Evolutionary conservation across 2,888 invertebrate species (phyloP).

Genomic region (Drosophila buzzatii): DNA sequence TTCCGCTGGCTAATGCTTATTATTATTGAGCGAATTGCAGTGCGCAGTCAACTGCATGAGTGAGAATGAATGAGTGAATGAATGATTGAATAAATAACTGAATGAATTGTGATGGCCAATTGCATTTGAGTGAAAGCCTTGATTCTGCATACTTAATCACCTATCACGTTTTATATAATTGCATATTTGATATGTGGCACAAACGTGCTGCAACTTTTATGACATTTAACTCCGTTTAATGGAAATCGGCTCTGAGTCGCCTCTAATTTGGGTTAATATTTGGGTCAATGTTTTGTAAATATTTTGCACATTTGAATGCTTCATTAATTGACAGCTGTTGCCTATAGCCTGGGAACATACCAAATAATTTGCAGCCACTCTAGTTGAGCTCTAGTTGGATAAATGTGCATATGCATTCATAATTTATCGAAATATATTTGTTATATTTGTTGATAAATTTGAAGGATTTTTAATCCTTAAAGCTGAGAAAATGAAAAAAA

Average conservation of each 20-base stretch:
- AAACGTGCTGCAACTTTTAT: constrained; percentile 4
- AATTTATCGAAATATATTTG: background rate
- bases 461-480: no score
- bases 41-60: constrained; percentile 1
- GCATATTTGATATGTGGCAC: background rate
- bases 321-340: background rate
- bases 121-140: constrained; percentile 3
- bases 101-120: constrained; percentile 10
- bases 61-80: background rate
- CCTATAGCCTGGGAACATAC: background rate
- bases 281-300: constrained; percentile 4
- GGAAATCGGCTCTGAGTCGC: background rate
- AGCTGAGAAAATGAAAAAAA: no score
- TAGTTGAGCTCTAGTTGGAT: background rate
- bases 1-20: constrained; percentile 5
- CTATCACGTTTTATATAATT: constrained; percentile 8
- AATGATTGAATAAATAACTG: background rate
- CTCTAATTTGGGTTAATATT: constrained; percentile 5
- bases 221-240: background rate
- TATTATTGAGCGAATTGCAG: constrained; percentile 4
- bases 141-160: constrained; percentile 9
- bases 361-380: background rate
- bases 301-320: background rate
- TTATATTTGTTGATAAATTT: no score
- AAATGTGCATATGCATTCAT: no score